These are phyloP conservation scores for Macrophya annulata DNA, from an alignment of 2,888 invertebrate species.

Conservation along the genomic window DNA sequence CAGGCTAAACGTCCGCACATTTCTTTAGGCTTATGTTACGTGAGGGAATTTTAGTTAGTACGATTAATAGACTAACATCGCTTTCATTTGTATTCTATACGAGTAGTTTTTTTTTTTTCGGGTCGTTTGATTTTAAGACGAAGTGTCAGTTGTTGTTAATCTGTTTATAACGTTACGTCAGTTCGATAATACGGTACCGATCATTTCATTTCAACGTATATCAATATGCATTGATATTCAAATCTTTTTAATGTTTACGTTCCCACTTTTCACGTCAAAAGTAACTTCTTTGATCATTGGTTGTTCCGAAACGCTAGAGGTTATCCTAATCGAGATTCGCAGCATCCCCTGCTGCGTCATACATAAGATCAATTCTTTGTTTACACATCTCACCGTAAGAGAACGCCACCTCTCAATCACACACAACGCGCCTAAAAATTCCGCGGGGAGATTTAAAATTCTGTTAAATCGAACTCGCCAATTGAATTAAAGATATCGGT, in stretches of 20 bases:
- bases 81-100: slow-evolving; percentile 8
- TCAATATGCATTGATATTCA: not conserved
- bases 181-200: not conserved
- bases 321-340: not conserved
- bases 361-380: not conserved
- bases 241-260: not conserved
- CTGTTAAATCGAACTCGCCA: not conserved
- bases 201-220: not conserved
- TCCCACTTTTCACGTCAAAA: not conserved
- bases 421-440: not conserved
- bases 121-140: too few relatives aligned
- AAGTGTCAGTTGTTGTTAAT: not conserved
- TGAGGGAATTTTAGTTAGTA: not conserved
- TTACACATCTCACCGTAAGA: not conserved
- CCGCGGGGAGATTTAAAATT: not conserved
- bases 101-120: not conserved
- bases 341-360: slow-evolving; percentile 22
- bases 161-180: not conserved
- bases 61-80: too few relatives aligned
- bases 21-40: slow-evolving; percentile 38
- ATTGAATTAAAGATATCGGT: not conserved
- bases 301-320: not conserved
- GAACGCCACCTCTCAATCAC: slow-evolving; percentile 1
- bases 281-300: not conserved
- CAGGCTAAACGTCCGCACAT: slow-evolving; percentile 73